These are phyloP conservation scores for Drosophila nikananu DNA, from an alignment of 1,140 invertebrate species.

Conservation along the genomic window DNA sequence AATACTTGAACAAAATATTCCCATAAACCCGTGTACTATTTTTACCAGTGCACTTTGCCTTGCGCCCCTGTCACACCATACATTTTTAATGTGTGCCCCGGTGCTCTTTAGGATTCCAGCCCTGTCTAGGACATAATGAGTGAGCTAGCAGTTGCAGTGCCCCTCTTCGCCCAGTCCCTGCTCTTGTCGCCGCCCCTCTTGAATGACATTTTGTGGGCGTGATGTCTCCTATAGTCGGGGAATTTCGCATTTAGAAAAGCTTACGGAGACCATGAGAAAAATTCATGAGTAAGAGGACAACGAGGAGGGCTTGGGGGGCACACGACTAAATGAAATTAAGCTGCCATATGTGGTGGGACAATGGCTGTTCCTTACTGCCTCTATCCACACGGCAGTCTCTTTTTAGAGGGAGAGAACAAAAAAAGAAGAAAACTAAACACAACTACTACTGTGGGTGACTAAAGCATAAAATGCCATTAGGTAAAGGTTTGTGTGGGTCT, in stretches of 20 bases:
- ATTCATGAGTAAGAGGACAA: constrained; percentile 34
- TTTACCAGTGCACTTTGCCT: constrained; percentile 3
- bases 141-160: constrained; percentile 48
- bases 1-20: no score
- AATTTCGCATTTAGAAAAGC: constrained; percentile 51
- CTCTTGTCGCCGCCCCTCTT: neutral
- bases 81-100: constrained; percentile 51
- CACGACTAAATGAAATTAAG: constrained; percentile 55
- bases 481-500: constrained; percentile 20
- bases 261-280: constrained; percentile 52
- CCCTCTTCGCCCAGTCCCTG: neutral
- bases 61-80: constrained; percentile 31
- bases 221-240: constrained; percentile 31
- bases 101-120: constrained; percentile 46
- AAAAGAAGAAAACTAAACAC: constrained; percentile 12
- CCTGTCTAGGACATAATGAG: constrained; percentile 60
- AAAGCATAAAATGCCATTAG: constrained; percentile 20
- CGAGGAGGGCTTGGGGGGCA: neutral
- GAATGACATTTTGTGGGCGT: constrained; percentile 54
- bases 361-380: constrained; percentile 9
- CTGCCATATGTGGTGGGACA: constrained; percentile 42
- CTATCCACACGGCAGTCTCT: neutral
- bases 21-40: neutral
- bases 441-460: constrained; percentile 18
- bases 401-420: neutral